phyloP scores from a whole-genome alignment of 2,888 invertebrate species.

The Andrena chrysosceles region DNA sequence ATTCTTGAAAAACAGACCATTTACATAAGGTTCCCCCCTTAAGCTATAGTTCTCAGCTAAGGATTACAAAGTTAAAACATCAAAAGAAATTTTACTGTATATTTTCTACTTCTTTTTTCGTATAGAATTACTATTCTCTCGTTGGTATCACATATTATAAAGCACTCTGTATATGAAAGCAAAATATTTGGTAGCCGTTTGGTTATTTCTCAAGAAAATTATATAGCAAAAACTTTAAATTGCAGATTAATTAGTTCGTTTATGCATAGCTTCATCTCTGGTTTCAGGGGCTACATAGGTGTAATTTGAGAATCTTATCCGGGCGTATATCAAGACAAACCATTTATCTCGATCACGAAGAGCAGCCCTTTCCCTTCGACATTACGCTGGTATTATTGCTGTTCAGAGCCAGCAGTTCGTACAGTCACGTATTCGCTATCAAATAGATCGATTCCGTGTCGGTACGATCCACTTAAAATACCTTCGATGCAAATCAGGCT shows the following conservation, averaged over 20 bases:
- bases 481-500: constrained; percentile 51
- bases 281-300: background rate
- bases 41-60: background rate
- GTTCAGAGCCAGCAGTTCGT: constrained; percentile 23
- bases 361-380: constrained; percentile 12
- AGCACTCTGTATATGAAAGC: too few species aligned
- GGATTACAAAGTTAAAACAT: too few species aligned
- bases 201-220: too few species aligned
- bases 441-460: constrained; percentile 49
- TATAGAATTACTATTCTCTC: too few species aligned
- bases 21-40: too few species aligned
- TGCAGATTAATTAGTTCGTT: background rate
- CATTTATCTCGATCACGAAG: constrained; percentile 39
- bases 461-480: constrained; percentile 55
- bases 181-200: too few species aligned
- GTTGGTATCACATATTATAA: too few species aligned
- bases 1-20: too few species aligned
- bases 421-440: constrained; percentile 57
- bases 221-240: background rate
- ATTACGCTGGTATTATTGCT: constrained; percentile 35
- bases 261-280: background rate
- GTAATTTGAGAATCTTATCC: constrained; percentile 15
- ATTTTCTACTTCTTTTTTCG: too few species aligned
- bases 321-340: constrained; percentile 7
- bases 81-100: too few species aligned